Evolutionary conservation across 1,140 invertebrate genomes (phyloP).

Genomic region (Berghia stephanieae): DNA sequence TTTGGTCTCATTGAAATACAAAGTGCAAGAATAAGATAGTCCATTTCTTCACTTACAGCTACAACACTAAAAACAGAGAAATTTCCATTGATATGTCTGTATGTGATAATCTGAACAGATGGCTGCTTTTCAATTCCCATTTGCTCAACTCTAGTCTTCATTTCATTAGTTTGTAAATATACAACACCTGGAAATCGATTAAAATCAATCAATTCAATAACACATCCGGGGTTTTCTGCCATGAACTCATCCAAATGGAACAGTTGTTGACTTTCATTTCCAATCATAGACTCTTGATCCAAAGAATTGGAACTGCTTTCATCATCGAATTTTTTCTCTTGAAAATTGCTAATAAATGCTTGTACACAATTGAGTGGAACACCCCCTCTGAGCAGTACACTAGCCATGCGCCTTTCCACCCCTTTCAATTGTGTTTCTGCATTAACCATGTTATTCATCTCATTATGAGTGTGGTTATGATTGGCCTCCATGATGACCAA

Average conservation of each 20-base stretch:
- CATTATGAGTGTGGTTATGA: background rate
- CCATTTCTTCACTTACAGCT: background rate
- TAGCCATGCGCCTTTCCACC: constrained; percentile 22
- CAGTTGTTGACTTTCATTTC: constrained; percentile 1
- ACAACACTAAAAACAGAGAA: constrained; percentile 17
- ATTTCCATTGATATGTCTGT: background rate
- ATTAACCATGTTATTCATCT: background rate
- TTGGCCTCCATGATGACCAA: constrained; percentile 24
- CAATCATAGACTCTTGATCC: background rate
- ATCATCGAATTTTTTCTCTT: background rate
- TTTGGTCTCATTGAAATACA: background rate
- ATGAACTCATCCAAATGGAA: constrained; percentile 20
- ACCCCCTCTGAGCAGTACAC: constrained; percentile 18
- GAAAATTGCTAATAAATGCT: background rate
- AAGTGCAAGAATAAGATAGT: constrained; percentile 8
- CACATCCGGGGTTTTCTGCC: constrained; percentile 14
- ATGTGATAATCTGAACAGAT: constrained; percentile 20
- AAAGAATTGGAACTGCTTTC: background rate
- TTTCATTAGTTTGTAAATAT: constrained; percentile 19
- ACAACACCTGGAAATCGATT: constrained; percentile 11
- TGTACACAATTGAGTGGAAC: constrained; percentile 13
- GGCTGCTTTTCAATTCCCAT: background rate
- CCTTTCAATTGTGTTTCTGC: constrained; percentile 8
- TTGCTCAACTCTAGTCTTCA: constrained; percentile 8
- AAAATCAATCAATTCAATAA: constrained; percentile 24